Evolutionary conservation across 1,140 invertebrate genomes (phyloP), one percentile per base, ranked within the genome.

Genomic region (Drosophila miranda): DNA sequence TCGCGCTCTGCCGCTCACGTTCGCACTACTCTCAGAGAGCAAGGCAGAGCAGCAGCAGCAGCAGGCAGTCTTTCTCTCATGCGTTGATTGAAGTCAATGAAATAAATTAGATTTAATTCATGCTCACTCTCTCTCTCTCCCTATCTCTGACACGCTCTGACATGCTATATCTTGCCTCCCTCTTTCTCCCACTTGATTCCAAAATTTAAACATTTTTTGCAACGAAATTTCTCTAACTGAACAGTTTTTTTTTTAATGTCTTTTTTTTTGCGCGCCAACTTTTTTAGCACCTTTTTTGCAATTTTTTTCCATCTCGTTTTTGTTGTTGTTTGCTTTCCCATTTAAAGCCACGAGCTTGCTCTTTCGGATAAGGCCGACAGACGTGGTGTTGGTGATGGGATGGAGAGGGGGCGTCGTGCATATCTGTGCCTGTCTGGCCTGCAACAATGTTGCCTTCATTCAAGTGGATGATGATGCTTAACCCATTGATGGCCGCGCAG

Each of bases 61-160:
- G 23, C 23, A 26, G 23, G 23, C 48, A 56, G 63, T 58, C 54
- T 51, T 44, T 28, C 56, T 64, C 38, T 55, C n/a, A 34, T 69
- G 56, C 56, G 59, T 70, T 83, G 64, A 79, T 83, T 83, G 72
- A 74, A 77, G 45, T 82, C 78, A 73, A 83, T 79, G 69, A 75
- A 81, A 75, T 64, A 60, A 79, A 84, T 64, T 72, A 71, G 60
- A 78, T 81, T 87, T 87, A 82, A 87, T 86, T 87, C 74, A 86
- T 78, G 71, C 59, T 79, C 42, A 59, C 54, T 49, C 69, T 0
- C 42, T 46, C 43, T 45, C 43, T 13, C 3, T 50, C 23, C 38
- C 28, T 26, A 5, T 26, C 23, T 48, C 34, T 51, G 8, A 16
- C 21, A 8, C 41, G 34, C 30, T 48, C 34, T 51, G 8, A n/a